Conservation (phyloP, 2,888 invertebrate genomes). For the Iselma pallidipennis region DNA sequence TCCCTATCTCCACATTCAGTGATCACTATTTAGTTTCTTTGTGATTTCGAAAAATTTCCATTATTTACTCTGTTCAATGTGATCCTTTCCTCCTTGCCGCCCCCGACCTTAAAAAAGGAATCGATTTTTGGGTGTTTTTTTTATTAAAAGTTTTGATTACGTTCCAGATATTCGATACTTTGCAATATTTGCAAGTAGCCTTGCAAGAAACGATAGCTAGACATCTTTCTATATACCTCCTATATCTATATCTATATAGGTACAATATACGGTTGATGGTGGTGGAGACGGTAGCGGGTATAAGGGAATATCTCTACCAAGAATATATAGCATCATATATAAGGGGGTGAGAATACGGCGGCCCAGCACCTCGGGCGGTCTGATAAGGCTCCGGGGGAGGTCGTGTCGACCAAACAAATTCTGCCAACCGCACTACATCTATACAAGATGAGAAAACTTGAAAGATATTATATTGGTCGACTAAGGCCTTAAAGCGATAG, state of each 20-base stretch:
- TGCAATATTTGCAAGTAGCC: slow-evolving; percentile 21
- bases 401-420: slow-evolving; percentile 35
- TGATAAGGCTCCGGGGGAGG: slow-evolving; percentile 53
- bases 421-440: neutral
- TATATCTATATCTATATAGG: too few relatives aligned
- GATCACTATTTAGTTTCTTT: too few relatives aligned
- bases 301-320: slow-evolving; percentile 36
- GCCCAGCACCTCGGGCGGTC: slow-evolving; percentile 50
- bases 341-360: slow-evolving; percentile 48
- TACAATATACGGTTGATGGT: too few relatives aligned
- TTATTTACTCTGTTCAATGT: too few relatives aligned
- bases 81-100: neutral
- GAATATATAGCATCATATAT: slow-evolving; percentile 48
- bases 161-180: slow-evolving; percentile 17
- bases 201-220: slow-evolving; percentile 3
- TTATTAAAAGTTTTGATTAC: slow-evolving; percentile 12
- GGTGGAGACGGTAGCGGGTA: slow-evolving; percentile 4
- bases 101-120: too few relatives aligned
- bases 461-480: slow-evolving; percentile 27
- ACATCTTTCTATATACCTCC: neutral
- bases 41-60: too few relatives aligned
- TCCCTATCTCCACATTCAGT: too few relatives aligned
- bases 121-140: neutral
- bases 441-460: neutral
- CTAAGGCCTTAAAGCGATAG: slow-evolving; percentile 52